Percentiles rank a stretch among this genome's conserved stretches.
These are phyloP conservation scores for Idaea dimidiata DNA, from an alignment of 2,888 invertebrate species.

Conservation along the genomic window DNA sequence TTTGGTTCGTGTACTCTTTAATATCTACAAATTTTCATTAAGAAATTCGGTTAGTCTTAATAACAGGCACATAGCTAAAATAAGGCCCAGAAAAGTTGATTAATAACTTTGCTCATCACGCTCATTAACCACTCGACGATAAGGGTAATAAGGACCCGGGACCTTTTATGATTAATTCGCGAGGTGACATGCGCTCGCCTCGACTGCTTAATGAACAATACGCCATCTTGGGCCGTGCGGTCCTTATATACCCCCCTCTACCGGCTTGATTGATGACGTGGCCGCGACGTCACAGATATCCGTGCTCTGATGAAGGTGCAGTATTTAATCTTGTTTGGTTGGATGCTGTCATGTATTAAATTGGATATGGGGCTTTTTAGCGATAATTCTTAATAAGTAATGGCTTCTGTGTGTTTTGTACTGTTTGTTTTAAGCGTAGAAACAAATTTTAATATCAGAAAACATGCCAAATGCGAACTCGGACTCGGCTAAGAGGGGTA, in stretches of 20 bases:
- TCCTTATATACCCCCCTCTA: slow-evolving; percentile 47
- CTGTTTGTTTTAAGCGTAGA: too few species aligned
- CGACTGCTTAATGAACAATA: slow-evolving; percentile 63
- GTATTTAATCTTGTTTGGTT: slow-evolving; percentile 56
- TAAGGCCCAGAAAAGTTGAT: slow-evolving; percentile 25
- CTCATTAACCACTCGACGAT: slow-evolving; percentile 43
- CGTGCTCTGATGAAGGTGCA: slow-evolving; percentile 58
- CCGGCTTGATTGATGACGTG: slow-evolving; percentile 68
- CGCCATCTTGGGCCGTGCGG: slow-evolving; percentile 43
- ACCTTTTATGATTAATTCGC: slow-evolving; percentile 59
- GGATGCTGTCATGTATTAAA: slow-evolving; percentile 26
- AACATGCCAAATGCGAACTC: too few species aligned
- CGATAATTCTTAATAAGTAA: neutral
- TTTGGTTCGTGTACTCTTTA: too few species aligned
- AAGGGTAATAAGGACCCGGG: slow-evolving; percentile 41
- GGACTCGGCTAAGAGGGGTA: too few species aligned
- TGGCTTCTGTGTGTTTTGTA: too few species aligned
- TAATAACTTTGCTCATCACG: slow-evolving; percentile 32
- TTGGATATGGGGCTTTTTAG: slow-evolving; percentile 11
- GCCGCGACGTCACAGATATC: slow-evolving; percentile 53
- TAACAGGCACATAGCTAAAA: slow-evolving; percentile 18
- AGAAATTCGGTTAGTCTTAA: neutral
- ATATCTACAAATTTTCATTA: too few species aligned
- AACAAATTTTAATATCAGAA: too few species aligned
- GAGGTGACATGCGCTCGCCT: slow-evolving; percentile 48